These are phyloP conservation scores for Heliconius hortense DNA, from an alignment of 2,888 invertebrate genomes.

Conservation along the genomic window DNA sequence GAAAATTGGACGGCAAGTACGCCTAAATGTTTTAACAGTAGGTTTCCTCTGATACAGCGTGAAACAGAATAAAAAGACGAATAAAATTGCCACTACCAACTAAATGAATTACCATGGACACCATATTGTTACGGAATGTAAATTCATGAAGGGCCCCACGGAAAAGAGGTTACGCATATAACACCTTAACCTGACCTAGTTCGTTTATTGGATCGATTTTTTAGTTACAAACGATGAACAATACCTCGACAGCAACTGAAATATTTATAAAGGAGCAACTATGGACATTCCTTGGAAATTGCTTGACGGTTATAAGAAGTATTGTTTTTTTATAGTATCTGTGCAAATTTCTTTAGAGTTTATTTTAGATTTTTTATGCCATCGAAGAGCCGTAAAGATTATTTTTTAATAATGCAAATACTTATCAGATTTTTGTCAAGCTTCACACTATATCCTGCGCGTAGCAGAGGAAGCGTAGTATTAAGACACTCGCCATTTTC, in stretches of 20 bases:
- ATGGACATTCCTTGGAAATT: not conserved
- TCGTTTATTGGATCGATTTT: constrained; percentile 50
- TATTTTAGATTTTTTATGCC: no score
- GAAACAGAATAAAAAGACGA: not conserved
- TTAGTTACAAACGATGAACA: constrained; percentile 32
- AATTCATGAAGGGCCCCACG: constrained; percentile 38
- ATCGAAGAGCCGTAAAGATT: no score
- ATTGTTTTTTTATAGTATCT: not conserved
- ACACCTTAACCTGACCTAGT: constrained; percentile 51
- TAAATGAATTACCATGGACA: constrained; percentile 6
- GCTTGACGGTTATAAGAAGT: not conserved
- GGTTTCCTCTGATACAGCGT: not conserved
- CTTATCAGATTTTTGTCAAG: no score
- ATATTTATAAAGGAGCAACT: constrained; percentile 2
- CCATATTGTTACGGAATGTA: constrained; percentile 27
- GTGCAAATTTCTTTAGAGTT: not conserved
- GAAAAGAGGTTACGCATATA: constrained; percentile 49
- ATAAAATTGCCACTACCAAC: not conserved
- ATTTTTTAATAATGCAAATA: no score
- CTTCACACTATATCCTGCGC: no score
- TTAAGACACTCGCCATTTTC: no score
- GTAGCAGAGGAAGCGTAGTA: no score
- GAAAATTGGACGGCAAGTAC: no score
- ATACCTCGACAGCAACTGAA: constrained; percentile 20
- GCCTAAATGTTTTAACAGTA: not conserved